These are phyloP conservation scores for Acanthiza pusilla DNA, from an alignment of 2,797 vertebrate genomes.

Conservation along the genomic window DNA sequence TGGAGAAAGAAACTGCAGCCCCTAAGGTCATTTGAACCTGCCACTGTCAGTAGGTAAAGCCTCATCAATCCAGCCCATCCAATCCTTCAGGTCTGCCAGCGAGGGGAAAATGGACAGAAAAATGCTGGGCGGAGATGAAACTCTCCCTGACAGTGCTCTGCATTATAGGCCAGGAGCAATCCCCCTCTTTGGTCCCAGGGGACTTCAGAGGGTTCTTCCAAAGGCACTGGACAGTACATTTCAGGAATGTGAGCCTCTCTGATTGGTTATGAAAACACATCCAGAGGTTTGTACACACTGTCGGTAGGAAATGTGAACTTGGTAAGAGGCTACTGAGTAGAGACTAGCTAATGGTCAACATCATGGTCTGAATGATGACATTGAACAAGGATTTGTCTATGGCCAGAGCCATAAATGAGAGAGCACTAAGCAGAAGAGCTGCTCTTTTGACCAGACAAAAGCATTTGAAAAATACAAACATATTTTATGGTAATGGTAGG, in stretches of 20 bases:
- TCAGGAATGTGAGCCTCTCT: not conserved
- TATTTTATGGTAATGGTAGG: not conserved
- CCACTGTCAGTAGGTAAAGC: accelerated
- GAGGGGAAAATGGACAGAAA: accelerated
- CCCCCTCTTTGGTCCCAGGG: not conserved
- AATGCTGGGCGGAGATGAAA: not conserved
- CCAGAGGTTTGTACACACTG: not conserved
- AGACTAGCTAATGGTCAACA: not conserved
- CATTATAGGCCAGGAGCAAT: not conserved
- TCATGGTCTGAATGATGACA: not conserved
- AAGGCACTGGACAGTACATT: not conserved
- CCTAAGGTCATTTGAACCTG: not conserved
- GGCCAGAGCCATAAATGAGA: not conserved
- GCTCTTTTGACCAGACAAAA: not conserved
- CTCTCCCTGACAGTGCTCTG: not conserved
- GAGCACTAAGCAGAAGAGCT: not conserved
- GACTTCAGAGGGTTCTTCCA: not conserved
- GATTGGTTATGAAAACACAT: not conserved
- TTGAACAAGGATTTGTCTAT: not conserved
- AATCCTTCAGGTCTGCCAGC: not conserved
- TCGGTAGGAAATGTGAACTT: not conserved
- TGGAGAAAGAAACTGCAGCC: not conserved
- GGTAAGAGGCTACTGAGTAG: not conserved
- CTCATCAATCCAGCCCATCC: not conserved
- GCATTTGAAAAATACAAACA: not conserved